Evolutionary conservation across 2,797 vertebrate genomes (phyloP).

Genomic region (Trachurus trachurus): DNA sequence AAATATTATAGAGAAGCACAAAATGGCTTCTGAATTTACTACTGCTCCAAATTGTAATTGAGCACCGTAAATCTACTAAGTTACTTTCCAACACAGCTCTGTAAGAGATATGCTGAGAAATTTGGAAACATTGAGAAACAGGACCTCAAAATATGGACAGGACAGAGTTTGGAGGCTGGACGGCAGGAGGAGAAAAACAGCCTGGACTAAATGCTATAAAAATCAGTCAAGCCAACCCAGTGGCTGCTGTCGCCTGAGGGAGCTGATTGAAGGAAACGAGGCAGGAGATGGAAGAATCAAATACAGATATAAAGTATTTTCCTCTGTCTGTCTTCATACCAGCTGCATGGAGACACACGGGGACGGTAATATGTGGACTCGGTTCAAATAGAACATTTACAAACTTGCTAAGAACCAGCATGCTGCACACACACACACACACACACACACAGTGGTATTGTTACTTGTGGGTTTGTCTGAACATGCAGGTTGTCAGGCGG

Average conservation of each 20-base stretch:
- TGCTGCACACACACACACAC: constrained; percentile 5
- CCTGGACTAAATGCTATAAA: constrained; percentile 45
- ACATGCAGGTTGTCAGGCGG: constrained; percentile 74
- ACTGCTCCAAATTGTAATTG: neutral
- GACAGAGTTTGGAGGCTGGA: constrained; percentile 17
- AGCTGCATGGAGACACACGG: constrained; percentile 31
- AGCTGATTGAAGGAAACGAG: constrained; percentile 64
- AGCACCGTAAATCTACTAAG: neutral
- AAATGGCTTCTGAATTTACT: neutral
- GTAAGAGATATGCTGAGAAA: neutral
- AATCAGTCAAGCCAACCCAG: constrained; percentile 55
- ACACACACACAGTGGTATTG: constrained; percentile 36
- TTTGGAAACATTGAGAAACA: neutral
- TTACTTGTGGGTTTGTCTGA: constrained; percentile 63
- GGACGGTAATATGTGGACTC: constrained; percentile 10
- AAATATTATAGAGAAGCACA: neutral
- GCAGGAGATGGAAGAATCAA: constrained; percentile 45
- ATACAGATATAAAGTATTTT: constrained; percentile 47
- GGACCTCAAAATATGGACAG: no score
- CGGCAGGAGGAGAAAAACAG: constrained; percentile 20
- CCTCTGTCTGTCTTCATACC: constrained; percentile 26
- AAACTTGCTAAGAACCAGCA: constrained; percentile 45
- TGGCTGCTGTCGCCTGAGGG: constrained; percentile 45
- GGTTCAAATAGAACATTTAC: constrained; percentile 52
- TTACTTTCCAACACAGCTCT: neutral